A percentile compares a stretch with the other conserved stretches of the same genome.
These are phyloP conservation scores for Quadroppia sp. DNA, from an alignment of 2,888 invertebrate genomes.

Conservation along the genomic window DNA sequence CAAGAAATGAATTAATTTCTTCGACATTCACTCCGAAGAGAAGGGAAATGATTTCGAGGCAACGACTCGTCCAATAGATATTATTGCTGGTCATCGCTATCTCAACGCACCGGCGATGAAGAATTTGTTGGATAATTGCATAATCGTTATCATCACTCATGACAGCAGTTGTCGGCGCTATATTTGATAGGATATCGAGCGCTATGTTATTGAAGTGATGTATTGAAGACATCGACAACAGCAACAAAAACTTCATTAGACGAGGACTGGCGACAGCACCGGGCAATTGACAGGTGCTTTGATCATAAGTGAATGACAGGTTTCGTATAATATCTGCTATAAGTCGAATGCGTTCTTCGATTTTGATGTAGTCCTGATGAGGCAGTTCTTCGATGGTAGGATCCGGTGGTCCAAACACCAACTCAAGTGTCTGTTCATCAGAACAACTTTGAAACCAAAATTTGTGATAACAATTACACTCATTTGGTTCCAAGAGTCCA, in stretches of 20 bases:
- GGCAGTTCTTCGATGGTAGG: constrained; percentile 24
- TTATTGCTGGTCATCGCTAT: constrained; percentile 38
- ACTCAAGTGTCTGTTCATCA: constrained; percentile 33
- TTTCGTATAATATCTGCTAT: constrained; percentile 42
- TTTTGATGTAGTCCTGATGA: constrained; percentile 30
- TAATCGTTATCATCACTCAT: constrained; percentile 27
- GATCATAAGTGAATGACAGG: constrained; percentile 41
- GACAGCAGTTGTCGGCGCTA: constrained; percentile 27
- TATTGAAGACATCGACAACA: constrained; percentile 37
- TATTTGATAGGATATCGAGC: constrained; percentile 43
- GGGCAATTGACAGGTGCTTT: neutral
- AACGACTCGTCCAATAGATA: constrained; percentile 39
- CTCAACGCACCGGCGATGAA: constrained; percentile 37
- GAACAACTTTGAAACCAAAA: constrained; percentile 38
- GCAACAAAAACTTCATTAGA: constrained; percentile 42
- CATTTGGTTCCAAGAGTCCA: neutral
- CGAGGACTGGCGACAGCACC: constrained; percentile 19
- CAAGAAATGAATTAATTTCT: constrained; percentile 25
- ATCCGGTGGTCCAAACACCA: constrained; percentile 24
- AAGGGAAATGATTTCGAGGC: constrained; percentile 43
- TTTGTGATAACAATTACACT: constrained; percentile 41
- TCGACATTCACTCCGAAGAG: constrained; percentile 35
- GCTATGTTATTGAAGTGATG: constrained; percentile 36
- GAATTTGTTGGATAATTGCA: constrained; percentile 1
- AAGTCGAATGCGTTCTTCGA: constrained; percentile 30